Base-by-base conservation (phyloP, 2,797 vertebrate species). In the Falco columbarius region DNA sequence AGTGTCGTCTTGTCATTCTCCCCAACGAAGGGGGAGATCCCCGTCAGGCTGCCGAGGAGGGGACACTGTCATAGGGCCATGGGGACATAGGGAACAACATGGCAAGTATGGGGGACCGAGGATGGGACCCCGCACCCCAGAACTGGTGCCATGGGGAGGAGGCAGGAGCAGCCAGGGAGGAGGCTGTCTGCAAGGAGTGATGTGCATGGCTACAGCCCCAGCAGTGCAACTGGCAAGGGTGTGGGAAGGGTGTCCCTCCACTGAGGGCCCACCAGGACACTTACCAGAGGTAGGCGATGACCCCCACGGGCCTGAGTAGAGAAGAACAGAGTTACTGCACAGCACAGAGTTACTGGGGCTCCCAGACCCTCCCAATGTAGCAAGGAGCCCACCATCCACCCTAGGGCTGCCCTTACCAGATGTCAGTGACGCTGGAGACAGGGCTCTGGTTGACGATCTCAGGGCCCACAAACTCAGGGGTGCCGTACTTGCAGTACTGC, bases 401-500 rank as follows among this genome's bases (percentile, higher is more conserved):
- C 56, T 20, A 4, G 19, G 17, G 51, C 38, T 3, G 24, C 63
- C 26, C 76, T 62, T 98, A 99, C 99, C 99, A 99, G 98, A 99
- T 98, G 83, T 99, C 99, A 0, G 99, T 99, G 97, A 99, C 99
- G 51, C 98, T 98, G 85, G 99, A 99, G 86, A 99, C 98, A 0
- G 99, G 99, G 29, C 98, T 99, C 98, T 99, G 99, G 98, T 99
- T 99, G 92, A 99, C 99, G 23, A 99, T 99, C 98, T 99, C 99
- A 0, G 99, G 99, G 3, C 99, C 98, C 51, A 99, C 99, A 7
- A 99, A 99, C 98, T 99, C 99, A 0, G 99, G 99, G 5, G 99
- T 99, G 92, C 99, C 99, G 0, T 99, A 99, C 92, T 99, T 99
- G 98, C 99, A 99, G 97, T 99, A 99, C 90, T 99, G 99, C 9